phyloP scores from a whole-genome alignment of 2,113 vertebrate genomes.

The Dasypus novemcinctus region DNA sequence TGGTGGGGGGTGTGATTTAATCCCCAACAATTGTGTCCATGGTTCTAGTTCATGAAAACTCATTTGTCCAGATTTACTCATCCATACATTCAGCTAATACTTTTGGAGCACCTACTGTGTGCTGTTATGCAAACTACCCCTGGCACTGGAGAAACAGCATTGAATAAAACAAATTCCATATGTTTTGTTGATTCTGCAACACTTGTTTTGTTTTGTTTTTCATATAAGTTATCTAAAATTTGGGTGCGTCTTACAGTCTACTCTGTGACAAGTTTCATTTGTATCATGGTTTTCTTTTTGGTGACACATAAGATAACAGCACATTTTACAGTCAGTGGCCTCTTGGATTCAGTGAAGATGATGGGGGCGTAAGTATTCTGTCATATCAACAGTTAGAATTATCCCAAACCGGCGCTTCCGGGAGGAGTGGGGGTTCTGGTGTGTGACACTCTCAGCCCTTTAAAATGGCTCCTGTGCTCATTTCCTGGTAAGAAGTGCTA shows the following conservation, averaged over 20 bases:
- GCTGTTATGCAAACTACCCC: rapidly evolving
- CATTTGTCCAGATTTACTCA: background rate
- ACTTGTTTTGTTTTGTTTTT: background rate
- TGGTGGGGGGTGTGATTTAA: too few species aligned
- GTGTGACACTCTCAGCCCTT: too few species aligned
- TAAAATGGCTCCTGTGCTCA: background rate
- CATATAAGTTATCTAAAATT: background rate
- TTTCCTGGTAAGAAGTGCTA: background rate
- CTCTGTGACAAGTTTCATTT: background rate
- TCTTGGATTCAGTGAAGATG: background rate
- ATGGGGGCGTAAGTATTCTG: background rate
- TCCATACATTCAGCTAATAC: background rate
- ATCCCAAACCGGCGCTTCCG: background rate
- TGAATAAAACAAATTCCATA: background rate
- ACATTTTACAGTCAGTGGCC: background rate
- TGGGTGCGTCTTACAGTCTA: background rate
- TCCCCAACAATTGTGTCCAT: rapidly evolving
- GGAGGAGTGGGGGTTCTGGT: background rate
- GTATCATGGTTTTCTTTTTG: background rate
- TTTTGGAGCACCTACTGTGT: background rate
- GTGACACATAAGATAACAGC: background rate
- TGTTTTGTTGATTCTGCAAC: background rate
- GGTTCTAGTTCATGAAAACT: background rate
- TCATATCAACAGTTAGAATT: background rate
- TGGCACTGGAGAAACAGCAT: background rate